phyloP scores from a whole-genome alignment of 2,113 vertebrate species.

The Panurus biarmicus region DNA sequence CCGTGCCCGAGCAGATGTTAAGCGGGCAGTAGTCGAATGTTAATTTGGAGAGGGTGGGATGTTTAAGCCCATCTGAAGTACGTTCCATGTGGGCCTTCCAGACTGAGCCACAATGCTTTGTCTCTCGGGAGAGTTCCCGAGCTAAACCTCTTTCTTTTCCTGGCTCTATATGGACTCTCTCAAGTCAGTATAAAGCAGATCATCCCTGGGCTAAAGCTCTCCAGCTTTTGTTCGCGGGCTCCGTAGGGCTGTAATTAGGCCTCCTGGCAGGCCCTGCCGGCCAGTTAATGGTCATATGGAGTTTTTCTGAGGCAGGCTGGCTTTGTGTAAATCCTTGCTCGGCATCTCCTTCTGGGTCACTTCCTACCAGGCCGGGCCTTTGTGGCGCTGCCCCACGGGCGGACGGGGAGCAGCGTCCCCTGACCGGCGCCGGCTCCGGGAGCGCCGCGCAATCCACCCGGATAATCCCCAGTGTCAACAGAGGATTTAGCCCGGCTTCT shows the following conservation, averaged over 20 bases:
- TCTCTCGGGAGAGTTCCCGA: conserved; percentile 92
- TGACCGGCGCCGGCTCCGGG: conserved; percentile 77
- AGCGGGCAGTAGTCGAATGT: conserved; percentile 92
- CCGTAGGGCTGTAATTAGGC: conserved; percentile 98
- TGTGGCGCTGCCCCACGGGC: conserved; percentile 76
- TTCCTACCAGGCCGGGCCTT: conserved; percentile 90
- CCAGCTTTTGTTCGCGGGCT: conserved; percentile 96
- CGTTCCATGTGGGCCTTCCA: conserved; percentile 78
- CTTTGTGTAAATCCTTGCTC: conserved; percentile 88
- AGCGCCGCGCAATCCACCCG: conserved; percentile 63
- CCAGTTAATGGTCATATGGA: conserved; percentile 91
- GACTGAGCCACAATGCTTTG: conserved; percentile 75
- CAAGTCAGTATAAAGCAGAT: conserved; percentile 98
- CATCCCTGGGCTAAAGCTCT: conserved; percentile 97
- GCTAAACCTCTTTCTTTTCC: conserved; percentile 87
- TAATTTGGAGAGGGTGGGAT: conserved; percentile 88
- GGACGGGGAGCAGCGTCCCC: conserved; percentile 78
- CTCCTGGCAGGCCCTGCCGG: conserved; percentile 92
- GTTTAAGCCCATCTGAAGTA: conserved; percentile 89
- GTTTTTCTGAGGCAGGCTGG: conserved; percentile 85
- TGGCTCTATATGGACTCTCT: conserved; percentile 95
- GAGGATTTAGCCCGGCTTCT: conserved; percentile 84
- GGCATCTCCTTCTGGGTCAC: conserved; percentile 95
- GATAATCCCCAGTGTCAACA: conserved; percentile 86
- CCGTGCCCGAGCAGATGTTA: conserved; percentile 89